A percentile compares a stretch with the other conserved stretches of the same genome.
These are phyloP conservation scores for Timandra comae DNA, from an alignment of 2,888 invertebrate genomes.

Conservation along the genomic window DNA sequence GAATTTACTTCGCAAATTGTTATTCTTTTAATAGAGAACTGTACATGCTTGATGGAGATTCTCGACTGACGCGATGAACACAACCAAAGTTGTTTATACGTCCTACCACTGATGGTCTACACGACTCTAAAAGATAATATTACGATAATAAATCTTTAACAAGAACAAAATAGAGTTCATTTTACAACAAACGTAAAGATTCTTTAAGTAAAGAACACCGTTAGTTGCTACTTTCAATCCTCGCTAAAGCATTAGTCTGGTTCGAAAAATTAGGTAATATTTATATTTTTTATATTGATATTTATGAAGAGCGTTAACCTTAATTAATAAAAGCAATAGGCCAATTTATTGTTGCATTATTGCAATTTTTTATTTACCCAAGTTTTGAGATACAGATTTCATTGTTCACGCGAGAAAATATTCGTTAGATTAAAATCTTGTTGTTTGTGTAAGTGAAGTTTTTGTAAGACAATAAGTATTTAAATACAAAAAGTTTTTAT, in stretches of 20 bases:
- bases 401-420: too few species aligned
- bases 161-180: slow-evolving; percentile 11
- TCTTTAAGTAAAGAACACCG: slow-evolving; percentile 10
- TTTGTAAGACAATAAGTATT: too few species aligned
- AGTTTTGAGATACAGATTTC: too few species aligned
- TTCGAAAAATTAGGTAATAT: slow-evolving; percentile 16
- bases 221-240: slow-evolving; percentile 21
- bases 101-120: slow-evolving; percentile 14
- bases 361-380: too few species aligned
- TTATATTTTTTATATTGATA: slow-evolving; percentile 13
- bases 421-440: too few species aligned
- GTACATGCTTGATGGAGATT: slow-evolving; percentile 16
- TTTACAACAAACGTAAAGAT: slow-evolving; percentile 7
- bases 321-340: slow-evolving; percentile 8
- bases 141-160: too few species aligned
- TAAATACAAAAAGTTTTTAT: too few species aligned
- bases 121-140: slow-evolving; percentile 17
- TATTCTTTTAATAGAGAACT: slow-evolving; percentile 4
- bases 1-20: neutral
- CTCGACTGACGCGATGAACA: slow-evolving; percentile 19
- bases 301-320: slow-evolving; percentile 21
- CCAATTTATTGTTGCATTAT: slow-evolving; percentile 5
- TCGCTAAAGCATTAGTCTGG: slow-evolving; percentile 15
- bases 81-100: slow-evolving; percentile 23
- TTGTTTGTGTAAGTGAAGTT: too few species aligned